These are phyloP conservation scores for Esox niger DNA, from an alignment of 2,113 vertebrate genomes.

Conservation along the genomic window DNA sequence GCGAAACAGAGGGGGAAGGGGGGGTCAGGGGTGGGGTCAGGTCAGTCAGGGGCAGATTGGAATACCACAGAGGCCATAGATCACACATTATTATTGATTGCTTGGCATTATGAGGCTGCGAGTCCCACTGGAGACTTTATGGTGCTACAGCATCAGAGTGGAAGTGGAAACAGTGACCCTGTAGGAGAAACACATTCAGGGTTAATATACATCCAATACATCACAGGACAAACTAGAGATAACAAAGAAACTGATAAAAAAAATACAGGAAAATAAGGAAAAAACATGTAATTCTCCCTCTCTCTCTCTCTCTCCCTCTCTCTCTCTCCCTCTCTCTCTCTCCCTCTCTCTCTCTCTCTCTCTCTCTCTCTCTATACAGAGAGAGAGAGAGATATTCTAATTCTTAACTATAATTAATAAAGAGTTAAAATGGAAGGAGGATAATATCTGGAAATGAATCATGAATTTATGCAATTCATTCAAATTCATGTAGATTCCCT, in stretches of 20 bases:
- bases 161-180: conserved; percentile 59
- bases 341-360: too few relatives aligned
- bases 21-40: conserved; percentile 29
- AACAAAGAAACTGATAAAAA: neutral
- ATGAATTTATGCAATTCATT: neutral
- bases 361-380: too few relatives aligned
- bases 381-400: too few relatives aligned
- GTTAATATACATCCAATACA: neutral
- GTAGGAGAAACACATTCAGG: conserved; percentile 40
- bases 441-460: neutral
- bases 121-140: conserved; percentile 35
- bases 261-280: neutral
- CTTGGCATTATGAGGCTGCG: conserved; percentile 58
- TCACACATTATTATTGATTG: conserved; percentile 66
- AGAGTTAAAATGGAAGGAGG: neutral
- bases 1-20: conserved; percentile 35
- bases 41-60: conserved; percentile 19
- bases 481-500: too few relatives aligned
- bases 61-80: conserved; percentile 28
- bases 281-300: neutral
- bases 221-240: too few relatives aligned
- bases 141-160: conserved; percentile 65
- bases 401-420: neutral
- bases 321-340: too few relatives aligned
- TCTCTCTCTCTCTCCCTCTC: too few relatives aligned